Base-by-base conservation (phyloP, 2,888 invertebrate species). In the Therioaphis trifolii region DNA sequence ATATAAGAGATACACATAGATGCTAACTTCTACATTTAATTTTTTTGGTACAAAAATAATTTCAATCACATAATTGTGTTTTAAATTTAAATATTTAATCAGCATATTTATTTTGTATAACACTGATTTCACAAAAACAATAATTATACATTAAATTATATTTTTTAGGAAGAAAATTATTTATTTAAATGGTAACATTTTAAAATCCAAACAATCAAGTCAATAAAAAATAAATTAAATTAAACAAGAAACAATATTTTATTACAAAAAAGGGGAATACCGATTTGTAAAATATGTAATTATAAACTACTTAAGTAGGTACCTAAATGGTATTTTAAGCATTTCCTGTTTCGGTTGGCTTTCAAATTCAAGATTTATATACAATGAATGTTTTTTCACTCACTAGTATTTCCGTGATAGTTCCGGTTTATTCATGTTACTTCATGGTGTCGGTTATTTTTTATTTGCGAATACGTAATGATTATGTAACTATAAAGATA, bases 261-360 rank as follows among this genome's bases (percentile, higher is more conserved):
- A 3, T 3, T 46, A 27, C 14, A 29, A 29, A 29, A 72, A 68
- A 68, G 14, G 4, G 18, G 12, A 24, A 15, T 18, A 15, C 24
- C 35, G 3, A 35, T 35, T 35, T 35, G 35, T 35, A 5, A 35
- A 11, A 18, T 76, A 76, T n/a, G 43, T 27, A 29, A 63, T 61
- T 63, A n/a, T 63, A n/a, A n/a, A 35, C 35, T 55, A 35, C 40
- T 77, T 40, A 12, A n/a, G 40, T 40, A 52, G 24, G 40, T 43
- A 58, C 21, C 29, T 15, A 27, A 58, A 1, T 43, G 40, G 29
- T 24, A 35, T 40, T 29, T 63, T 43, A 24, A 71, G 58, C 52
- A 52, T 72, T 80, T 80, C 80, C 80, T 58, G 80, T 80, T 80
- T 80, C 49, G 46, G 71, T 61, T 80, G 21, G 46, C 80, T 80